A percentile compares a stretch with the other conserved stretches of the same genome.
phyloP scores from a whole-genome alignment of 2,113 vertebrate species.

The Gallinago paraguaiae region DNA sequence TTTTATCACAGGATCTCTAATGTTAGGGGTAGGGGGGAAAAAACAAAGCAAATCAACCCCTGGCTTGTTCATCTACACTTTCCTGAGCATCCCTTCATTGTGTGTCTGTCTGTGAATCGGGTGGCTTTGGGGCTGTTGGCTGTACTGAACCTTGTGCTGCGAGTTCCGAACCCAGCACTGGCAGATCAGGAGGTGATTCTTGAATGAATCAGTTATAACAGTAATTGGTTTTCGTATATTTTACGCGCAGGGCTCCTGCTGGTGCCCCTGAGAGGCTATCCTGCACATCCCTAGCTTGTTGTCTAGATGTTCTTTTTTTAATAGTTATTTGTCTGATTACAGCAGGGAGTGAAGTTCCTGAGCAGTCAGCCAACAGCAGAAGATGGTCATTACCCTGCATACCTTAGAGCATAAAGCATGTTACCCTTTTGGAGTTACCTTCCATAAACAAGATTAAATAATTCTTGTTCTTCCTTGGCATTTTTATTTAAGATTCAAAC shows the following conservation, averaged over 20 bases:
- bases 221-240: background rate
- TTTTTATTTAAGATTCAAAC: background rate
- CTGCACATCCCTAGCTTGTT: background rate
- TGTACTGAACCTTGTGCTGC: background rate
- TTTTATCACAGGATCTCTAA: background rate
- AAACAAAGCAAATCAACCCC: no score
- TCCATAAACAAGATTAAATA: background rate
- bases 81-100: no score
- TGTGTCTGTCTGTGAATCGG: accelerated
- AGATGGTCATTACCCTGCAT: background rate
- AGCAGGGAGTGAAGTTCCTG: background rate
- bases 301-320: background rate
- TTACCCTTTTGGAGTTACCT: background rate
- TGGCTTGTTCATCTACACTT: background rate
- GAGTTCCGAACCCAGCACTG: accelerated
- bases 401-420: background rate
- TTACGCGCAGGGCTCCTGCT: background rate
- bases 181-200: background rate
- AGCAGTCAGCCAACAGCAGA: background rate
- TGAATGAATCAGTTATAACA: background rate
- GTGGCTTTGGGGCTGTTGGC: background rate
- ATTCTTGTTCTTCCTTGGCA: background rate
- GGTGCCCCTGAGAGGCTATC: background rate
- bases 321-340: background rate
- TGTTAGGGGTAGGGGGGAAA: accelerated